Evolutionary conservation across 2,113 vertebrate species (phyloP), one percentile per base, ranked within the genome.

Genomic region (Sakesphorus luctuosus): DNA sequence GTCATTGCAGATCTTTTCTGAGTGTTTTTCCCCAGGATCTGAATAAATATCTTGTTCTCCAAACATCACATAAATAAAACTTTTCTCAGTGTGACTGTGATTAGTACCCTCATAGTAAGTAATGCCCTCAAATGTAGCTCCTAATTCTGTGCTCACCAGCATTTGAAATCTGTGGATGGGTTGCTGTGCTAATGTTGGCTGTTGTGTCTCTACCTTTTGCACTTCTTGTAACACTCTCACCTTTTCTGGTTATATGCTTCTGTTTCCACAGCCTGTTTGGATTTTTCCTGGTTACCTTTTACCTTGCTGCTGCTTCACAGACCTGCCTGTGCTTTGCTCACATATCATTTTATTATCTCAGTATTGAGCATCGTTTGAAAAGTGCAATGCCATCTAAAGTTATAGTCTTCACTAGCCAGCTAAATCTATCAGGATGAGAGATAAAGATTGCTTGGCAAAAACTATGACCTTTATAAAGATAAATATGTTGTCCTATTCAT

Each of bases 381-480:
- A 74, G 68, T 63, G 72, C 88, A 90, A 1, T 71, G 92, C 63
- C 74, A 47, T 86, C 83, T 67, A 0, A 81, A 84, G 79, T 69
- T 83, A 59, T 50, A 84, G 68, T 78, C 92, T 78, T 95, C 68
- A 55, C 83, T 17, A 18, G 31, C 67, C 63, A 71, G 40, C 40
- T 43, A 43, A 43, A 10, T 96, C 93, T 56, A 46, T 91, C 78
- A 94, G 72, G 38, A 61, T 85, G 63, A 83, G 67, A 63, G 44
- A 90, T 93, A 85, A 91, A 73, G 79, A 85, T 83, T 46, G 33
- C 63, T 93, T 88, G 33, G 78, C 35, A 73, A 91, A 88, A 96
- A 63, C 55, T 85, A 12, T 91, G 89, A 88, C 75, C 93, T 94
- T 93, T 88, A 44, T 91, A 88, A 88, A 91, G 84, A 90, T 23